Base-by-base conservation (phyloP, 2,797 vertebrate genomes). In the Rhabdomys pumilio region DNA sequence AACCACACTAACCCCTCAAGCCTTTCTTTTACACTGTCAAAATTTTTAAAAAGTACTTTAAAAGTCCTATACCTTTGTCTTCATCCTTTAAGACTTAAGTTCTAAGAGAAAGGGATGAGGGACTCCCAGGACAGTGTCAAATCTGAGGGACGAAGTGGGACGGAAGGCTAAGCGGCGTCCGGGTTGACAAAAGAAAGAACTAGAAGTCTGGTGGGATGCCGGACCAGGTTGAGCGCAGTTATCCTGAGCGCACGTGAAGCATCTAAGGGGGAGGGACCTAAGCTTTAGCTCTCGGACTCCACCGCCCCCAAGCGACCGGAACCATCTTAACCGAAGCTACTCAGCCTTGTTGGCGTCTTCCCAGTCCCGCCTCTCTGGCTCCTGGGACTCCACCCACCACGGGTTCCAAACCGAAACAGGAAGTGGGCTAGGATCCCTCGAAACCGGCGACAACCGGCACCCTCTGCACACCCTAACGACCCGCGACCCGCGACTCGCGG, bases 31-130 rank as follows among this genome's bases (percentile, higher is more conserved):
- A 89, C 4, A 79, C 2, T 2, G 55, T 44, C 29, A 82, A 6
- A 81, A 82, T 1, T 80, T 89, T 82, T 14, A 8, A 47, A 83
- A 93, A 96, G 63, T 92, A 92, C 50, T 81, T 94, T 29, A 93
- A 94, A 96, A 95, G n/a, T 63, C 83, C 76, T 96, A 81, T 98
- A 98, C 97, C 97, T 98, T 96, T 95, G 90, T 86, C 84, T 97
- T 93, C 91, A 57, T 95, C 95, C 72, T 90, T 87, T 75, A 90
- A 82, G 76, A 93, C 22, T 86, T 91, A 88, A 75, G 6, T 34
- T 93, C 90, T 87, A 86, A 90, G n/a, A 77, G 67, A 89, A 31
- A 89, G 87, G 22, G 92, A 65, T 91, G 55, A 59, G 73, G 24
- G n/a, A 20, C 67, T 55, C 7, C 38, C 59, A 34, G 41, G 69